Conservation (phyloP, 2,797 vertebrate species). For the Pitangus sulphuratus region DNA sequence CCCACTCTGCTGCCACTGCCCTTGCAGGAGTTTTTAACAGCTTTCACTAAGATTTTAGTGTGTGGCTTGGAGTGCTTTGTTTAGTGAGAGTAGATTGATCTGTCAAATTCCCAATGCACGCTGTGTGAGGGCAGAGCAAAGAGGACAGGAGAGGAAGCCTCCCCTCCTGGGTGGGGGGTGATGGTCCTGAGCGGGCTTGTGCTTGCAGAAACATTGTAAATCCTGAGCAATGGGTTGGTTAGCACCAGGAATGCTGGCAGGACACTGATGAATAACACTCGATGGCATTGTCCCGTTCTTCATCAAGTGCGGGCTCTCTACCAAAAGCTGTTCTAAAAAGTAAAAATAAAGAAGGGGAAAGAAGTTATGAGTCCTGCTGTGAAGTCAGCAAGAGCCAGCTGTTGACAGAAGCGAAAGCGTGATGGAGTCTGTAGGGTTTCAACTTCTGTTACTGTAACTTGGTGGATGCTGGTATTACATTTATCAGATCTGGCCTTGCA, state of each 20-base stretch:
- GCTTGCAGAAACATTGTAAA: not conserved
- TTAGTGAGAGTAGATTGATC: not conserved
- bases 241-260: not conserved
- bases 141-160: not conserved
- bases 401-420: constrained; percentile 10
- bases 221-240: not conserved
- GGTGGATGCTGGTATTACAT: not conserved
- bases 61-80: not conserved
- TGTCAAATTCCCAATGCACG: rapidly evolving
- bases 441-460: not conserved
- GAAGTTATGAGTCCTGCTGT: not conserved
- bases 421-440: not conserved
- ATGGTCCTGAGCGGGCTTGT: not conserved
- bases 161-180: not conserved
- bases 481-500: not conserved
- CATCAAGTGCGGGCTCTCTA: not conserved
- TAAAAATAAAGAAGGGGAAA: not conserved
- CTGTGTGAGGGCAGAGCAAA: not conserved
- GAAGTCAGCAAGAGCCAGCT: not conserved
- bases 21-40: not conserved
- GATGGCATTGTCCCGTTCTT: not conserved
- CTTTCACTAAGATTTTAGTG: not conserved
- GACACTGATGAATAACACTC: not conserved
- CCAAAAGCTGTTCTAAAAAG: constrained; percentile 3
- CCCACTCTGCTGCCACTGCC: not conserved